A percentile compares a stretch with the other conserved stretches of the same genome.
Conservation (phyloP, 2,797 vertebrate species). For the Anisognathus igniventris region DNA sequence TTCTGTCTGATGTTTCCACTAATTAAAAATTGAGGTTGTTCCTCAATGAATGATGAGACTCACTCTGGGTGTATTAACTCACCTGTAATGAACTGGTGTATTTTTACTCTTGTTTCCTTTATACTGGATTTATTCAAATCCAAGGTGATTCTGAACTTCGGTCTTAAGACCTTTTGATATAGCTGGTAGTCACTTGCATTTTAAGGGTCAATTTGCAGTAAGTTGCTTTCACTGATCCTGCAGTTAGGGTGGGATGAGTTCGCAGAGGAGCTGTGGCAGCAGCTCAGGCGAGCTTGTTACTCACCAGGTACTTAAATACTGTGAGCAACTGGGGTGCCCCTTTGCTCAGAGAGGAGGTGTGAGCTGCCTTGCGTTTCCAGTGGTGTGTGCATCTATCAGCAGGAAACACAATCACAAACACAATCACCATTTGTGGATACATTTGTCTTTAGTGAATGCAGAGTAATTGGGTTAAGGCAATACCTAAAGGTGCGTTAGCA, state of each 20-base stretch:
- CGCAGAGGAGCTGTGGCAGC: not conserved
- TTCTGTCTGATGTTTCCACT: not conserved
- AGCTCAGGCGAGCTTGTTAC: not conserved
- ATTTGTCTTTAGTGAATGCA: not conserved
- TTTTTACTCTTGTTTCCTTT: not conserved
- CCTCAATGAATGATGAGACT: not conserved
- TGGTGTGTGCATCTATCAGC: accelerated
- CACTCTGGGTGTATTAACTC: not conserved
- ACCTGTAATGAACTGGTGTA: not conserved
- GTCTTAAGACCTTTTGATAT: not conserved
- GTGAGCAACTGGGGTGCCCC: not conserved
- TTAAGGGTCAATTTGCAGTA: not conserved
- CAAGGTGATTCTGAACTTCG: not conserved
- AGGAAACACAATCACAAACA: not conserved
- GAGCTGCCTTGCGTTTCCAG: not conserved
- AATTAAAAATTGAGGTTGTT: not conserved
- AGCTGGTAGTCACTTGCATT: not conserved
- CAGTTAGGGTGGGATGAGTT: not conserved
- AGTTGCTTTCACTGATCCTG: not conserved
- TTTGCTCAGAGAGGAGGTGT: not conserved
- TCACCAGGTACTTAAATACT: not conserved
- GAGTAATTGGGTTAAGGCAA: not conserved
- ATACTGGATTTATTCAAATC: not conserved
- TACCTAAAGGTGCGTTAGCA: not conserved
- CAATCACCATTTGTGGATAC: not conserved